phyloP scores from a whole-genome alignment of 2,797 vertebrate genomes.

The Melanotaenia boesemani region DNA sequence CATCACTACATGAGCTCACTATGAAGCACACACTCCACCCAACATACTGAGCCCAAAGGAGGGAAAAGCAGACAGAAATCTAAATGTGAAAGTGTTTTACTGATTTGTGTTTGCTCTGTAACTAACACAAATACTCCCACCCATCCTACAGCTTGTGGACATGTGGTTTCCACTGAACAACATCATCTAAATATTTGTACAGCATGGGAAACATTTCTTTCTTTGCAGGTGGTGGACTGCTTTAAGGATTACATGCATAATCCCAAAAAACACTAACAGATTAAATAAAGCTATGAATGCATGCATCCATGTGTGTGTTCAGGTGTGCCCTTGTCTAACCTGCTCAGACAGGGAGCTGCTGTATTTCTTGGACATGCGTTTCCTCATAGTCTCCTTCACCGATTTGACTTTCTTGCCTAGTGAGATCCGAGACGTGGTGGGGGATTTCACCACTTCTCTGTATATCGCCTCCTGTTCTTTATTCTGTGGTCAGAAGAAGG shows the following conservation, averaged over 20 bases:
- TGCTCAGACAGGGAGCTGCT: conserved; percentile 93
- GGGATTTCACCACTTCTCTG: conserved; percentile 95
- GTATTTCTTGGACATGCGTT: conserved; percentile 98
- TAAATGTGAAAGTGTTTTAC: conserved; percentile 38
- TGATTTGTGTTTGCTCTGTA: conserved; percentile 71
- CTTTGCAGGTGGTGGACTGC: conserved; percentile 22
- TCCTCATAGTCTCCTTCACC: conserved; percentile 99
- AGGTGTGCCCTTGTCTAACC: conserved; percentile 75
- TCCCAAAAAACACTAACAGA: conserved; percentile 9
- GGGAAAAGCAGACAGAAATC: conserved; percentile 29
- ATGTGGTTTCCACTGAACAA: conserved; percentile 55
- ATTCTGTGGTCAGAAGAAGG: conserved; percentile 69
- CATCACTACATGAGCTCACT: conserved; percentile 74
- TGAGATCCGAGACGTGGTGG: conserved; percentile 93
- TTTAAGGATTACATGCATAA: conserved; percentile 11
- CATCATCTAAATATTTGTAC: conserved; percentile 63
- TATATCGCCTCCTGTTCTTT: conserved; percentile 95
- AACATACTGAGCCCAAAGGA: conserved; percentile 40
- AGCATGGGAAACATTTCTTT: conserved; percentile 31
- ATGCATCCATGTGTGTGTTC: conserved; percentile 7
- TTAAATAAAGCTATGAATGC: conserved; percentile 11
- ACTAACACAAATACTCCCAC: conserved; percentile 77
- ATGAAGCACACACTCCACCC: conserved; percentile 62
- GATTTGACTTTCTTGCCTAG: conserved; percentile 99
- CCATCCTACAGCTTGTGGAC: conserved; percentile 61